Evolutionary conservation across 1,140 invertebrate species (phyloP).

Genomic region (Diabrotica undecimpunctata): DNA sequence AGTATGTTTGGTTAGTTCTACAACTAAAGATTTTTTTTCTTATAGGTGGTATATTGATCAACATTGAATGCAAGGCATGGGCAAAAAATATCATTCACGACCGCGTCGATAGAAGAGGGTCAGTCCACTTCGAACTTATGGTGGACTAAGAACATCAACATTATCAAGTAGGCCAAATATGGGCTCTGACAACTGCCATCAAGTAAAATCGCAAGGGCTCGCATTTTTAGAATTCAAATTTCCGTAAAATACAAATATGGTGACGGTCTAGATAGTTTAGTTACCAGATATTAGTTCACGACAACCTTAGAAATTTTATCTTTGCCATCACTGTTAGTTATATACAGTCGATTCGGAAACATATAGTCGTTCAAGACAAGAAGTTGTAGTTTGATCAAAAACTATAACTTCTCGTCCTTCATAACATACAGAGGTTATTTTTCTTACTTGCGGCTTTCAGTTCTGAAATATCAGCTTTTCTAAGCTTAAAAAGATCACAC

Average conservation of each 20-base stretch:
- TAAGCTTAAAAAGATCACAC: neutral
- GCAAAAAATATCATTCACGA: conserved; percentile 89
- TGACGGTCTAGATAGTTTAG: conserved; percentile 42
- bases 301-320: conserved; percentile 24
- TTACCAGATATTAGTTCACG: conserved; percentile 31
- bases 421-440: neutral
- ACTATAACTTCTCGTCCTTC: neutral
- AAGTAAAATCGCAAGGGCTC: conserved; percentile 7
- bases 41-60: conserved; percentile 81
- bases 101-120: conserved; percentile 81
- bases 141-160: conserved; percentile 67
- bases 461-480: neutral
- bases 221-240: conserved; percentile 19
- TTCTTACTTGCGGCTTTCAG: neutral
- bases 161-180: conserved; percentile 5
- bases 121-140: conserved; percentile 93
- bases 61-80: conserved; percentile 96
- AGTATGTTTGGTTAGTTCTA: too few relatives aligned
- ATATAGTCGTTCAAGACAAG: conserved; percentile 8
- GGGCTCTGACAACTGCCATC: conserved; percentile 41
- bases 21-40: too few relatives aligned
- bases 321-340: conserved; percentile 21
- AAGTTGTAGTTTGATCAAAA: neutral
- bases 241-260: conserved; percentile 20
- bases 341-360: conserved; percentile 4